Evolutionary conservation across 1,140 invertebrate species (phyloP).

Genomic region (Heliconius hewitsoni): DNA sequence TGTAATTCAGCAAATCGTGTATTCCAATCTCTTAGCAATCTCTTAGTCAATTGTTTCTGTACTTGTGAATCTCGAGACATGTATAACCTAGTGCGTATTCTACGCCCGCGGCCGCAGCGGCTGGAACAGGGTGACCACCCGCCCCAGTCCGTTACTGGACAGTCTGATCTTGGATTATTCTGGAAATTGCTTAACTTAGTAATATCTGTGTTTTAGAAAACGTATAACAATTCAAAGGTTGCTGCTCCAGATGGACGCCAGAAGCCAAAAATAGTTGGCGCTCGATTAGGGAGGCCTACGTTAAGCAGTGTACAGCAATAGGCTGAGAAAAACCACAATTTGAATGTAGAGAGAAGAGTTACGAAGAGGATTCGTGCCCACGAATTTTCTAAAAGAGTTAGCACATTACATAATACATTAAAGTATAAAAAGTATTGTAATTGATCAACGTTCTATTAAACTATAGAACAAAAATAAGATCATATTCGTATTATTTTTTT

Average conservation of each 20-base stretch:
- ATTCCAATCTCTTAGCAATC: constrained; percentile 56
- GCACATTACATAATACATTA: too few species aligned
- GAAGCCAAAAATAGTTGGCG: too few species aligned
- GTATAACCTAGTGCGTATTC: constrained; percentile 83
- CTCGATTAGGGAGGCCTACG: too few species aligned
- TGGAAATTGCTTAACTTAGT: constrained; percentile 26
- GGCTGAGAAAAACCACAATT: too few species aligned
- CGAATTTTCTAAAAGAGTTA: too few species aligned
- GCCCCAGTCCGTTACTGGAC: constrained; percentile 88
- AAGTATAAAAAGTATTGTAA: too few species aligned
- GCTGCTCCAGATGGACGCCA: too few species aligned
- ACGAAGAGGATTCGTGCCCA: too few species aligned
- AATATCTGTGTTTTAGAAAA: neutral
- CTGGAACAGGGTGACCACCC: constrained; percentile 90
- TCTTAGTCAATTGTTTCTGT: constrained; percentile 50
- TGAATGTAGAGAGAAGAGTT: too few species aligned
- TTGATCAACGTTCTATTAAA: too few species aligned
- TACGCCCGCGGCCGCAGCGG: constrained; percentile 88
- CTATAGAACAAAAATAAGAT: neutral
- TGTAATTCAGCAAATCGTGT: constrained; percentile 60
- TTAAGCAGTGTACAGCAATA: too few species aligned
- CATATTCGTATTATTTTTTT: neutral
- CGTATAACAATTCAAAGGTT: too few species aligned
- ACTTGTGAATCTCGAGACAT: constrained; percentile 46
- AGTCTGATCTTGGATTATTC: constrained; percentile 77